Evolutionary conservation across 2,113 vertebrate species (phyloP), one percentile per base, ranked within the genome.

Genomic region (Sylvia atricapilla): DNA sequence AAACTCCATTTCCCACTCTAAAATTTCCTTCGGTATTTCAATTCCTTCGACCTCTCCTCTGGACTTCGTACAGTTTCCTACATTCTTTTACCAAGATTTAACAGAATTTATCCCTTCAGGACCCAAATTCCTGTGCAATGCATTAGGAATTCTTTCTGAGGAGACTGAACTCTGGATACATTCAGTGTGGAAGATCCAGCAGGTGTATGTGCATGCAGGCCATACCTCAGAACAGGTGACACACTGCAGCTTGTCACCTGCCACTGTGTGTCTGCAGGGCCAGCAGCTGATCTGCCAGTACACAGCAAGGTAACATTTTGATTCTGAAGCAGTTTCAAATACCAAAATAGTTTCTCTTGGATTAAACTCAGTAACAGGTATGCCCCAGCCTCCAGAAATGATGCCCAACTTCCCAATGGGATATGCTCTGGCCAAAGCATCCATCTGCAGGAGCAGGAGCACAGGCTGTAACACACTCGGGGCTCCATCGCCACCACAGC

Each of bases 231-330:
- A 49, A 17, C 19, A 33, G 62, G 83, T 19, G 70, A 60, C 67
- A 70, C 7, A 2, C 6, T 4, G 49, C 7, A 0, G 62, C 83
- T 55, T 3, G 7, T 49, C 88, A 46, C 52, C 47, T 43, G 78
- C 17, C 49, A 39, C 62, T 1, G 0, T 0, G 1, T 17, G 63
- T 31, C 84, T 39, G 46, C 81, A 37, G 44, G 53, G 27, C 2
- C 16, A 83, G 66, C 83, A 60, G 16, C 33, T 2, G 0, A 52
- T n/a, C 41, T 22, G 30, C 80, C 67, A 46, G 80, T 50, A n/a
- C 6, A 37, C 24, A 86, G 67, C 41, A 30, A 58, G 60, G 41
- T 49, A 59, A 39, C 30, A 3, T 6, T 52, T 11, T 17, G 43
- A 72, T 43, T 58, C 69, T 30, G 28, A 82, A 85, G 39, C 12